phyloP scores from a whole-genome alignment of 2,113 vertebrate species.

The Sebastes fasciatus region DNA sequence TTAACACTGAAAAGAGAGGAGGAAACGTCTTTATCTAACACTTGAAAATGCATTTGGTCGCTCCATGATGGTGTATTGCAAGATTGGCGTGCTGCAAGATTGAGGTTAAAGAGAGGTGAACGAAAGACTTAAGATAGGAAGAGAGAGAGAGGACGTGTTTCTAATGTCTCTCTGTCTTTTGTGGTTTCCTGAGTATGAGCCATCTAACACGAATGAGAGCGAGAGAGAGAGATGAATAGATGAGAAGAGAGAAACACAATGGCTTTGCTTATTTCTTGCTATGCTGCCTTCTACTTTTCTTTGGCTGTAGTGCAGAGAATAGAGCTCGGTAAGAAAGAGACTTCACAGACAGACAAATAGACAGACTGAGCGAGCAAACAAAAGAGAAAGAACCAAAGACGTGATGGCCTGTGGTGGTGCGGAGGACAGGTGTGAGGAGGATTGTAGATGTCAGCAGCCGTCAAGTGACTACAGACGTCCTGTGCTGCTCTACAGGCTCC shows the following conservation, averaged over 20 bases:
- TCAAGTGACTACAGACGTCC: conserved; percentile 15
- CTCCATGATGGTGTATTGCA: neutral
- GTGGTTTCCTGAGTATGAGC: conserved; percentile 39
- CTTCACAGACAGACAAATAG: neutral
- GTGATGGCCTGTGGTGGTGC: neutral
- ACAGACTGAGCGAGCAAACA: neutral
- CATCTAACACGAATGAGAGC: neutral
- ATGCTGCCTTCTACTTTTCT: neutral
- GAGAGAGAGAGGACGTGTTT: neutral
- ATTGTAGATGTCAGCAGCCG: conserved; percentile 27
- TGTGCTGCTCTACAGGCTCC: conserved; percentile 5
- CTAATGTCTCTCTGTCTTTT: neutral
- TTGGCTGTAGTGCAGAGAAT: neutral
- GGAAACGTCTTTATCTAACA: neutral
- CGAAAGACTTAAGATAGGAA: neutral
- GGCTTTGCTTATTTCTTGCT: neutral
- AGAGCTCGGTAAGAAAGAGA: neutral
- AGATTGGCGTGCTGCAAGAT: neutral
- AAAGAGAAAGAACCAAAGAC: neutral
- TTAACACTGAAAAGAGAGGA: too few species aligned
- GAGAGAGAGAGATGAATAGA: neutral
- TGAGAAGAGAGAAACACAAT: neutral
- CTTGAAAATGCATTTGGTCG: neutral
- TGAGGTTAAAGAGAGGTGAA: conserved; percentile 33
- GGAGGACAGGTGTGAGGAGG: conserved; percentile 33